phyloP scores from a whole-genome alignment of 2,888 invertebrate species.

The Heliconius erato region DNA sequence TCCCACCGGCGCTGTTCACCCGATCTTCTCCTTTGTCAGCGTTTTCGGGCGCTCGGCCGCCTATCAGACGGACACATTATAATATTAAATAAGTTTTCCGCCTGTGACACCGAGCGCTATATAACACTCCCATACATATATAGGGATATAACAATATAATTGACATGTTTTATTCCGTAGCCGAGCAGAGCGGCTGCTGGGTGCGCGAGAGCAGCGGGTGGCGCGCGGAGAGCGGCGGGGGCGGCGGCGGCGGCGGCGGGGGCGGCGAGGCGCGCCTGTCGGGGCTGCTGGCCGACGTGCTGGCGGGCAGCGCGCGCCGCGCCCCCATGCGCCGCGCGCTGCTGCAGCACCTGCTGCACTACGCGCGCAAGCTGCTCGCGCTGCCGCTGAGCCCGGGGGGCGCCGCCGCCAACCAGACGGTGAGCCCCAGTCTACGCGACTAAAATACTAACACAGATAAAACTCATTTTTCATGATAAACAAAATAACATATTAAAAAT shows the following conservation, averaged over 20 bases:
- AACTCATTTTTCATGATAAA: too few relatives aligned
- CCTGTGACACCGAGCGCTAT: too few relatives aligned
- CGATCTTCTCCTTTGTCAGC: too few relatives aligned
- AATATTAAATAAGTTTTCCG: too few relatives aligned
- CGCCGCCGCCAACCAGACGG: constrained; percentile 40
- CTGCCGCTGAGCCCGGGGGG: constrained; percentile 72
- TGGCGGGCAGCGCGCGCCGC: constrained; percentile 84
- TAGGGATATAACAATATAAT: too few relatives aligned
- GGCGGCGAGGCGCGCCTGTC: constrained; percentile 86
- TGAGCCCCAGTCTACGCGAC: background rate
- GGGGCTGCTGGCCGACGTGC: constrained; percentile 90
- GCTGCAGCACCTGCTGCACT: constrained; percentile 89
- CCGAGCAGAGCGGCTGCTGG: constrained; percentile 77
- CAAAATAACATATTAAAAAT: too few relatives aligned
- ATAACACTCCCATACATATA: too few relatives aligned
- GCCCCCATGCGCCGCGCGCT: constrained; percentile 89
- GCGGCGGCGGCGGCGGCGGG: constrained; percentile 67
- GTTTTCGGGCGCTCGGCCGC: too few relatives aligned
- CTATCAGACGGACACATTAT: too few relatives aligned
- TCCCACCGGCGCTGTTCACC: too few relatives aligned
- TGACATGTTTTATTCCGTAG: constrained; percentile 5
- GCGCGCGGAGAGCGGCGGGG: constrained; percentile 75
- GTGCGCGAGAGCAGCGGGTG: constrained; percentile 58
- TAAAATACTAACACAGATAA: too few relatives aligned
- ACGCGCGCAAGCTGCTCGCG: constrained; percentile 86